Base-by-base conservation (phyloP, 2,888 invertebrate genomes). In the Agriopis leucophaearia region DNA sequence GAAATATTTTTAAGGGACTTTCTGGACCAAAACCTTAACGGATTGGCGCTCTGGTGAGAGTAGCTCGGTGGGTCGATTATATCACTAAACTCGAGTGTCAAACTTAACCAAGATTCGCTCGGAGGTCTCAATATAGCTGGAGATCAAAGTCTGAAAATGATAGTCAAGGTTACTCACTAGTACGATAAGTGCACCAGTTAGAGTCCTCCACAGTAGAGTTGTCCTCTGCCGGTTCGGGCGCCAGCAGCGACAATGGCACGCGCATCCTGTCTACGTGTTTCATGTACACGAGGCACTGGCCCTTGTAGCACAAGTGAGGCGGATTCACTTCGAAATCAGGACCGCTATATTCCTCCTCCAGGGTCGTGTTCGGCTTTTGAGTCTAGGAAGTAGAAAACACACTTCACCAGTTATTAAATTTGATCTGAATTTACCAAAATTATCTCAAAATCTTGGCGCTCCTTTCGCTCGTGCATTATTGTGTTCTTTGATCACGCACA, bases 121-220 rank as follows among this genome's bases (percentile, higher is more conserved):
- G n/a, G 44, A 13, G n/a, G 27, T 5, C 27, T 27, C 27, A 27
- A 5, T 27, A 27, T 2, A 0, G 27, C 8, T 7, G 38, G 8
- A 9, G 9, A 38, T 38, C 36, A 44, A 5, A 7, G 44, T 6
- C 44, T 44, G 13, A 18, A 51, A 51, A 8, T 51, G 8, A 3
- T 16, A 7, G 4, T 36, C 8, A 36, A 45, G 8, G 18, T n/a
- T 18, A 74, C 81, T 79, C 70, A 89, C 90, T 88, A 63, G 90
- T 88, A 6, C 81, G 79, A 89, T 97, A 97, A 69, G 95, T 95
- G 87, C 97, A 97, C 95, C 96, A 96, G 66, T 90, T 88, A 50
- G 91, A 87, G 35, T 92, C 88, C 6, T 88, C 83, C 16, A 16
- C 55, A 0, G 91, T 88, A 45, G 81, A 75, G 70, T 90, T 88